A percentile compares a stretch with the other conserved stretches of the same genome.
Conservation (phyloP, 2,797 vertebrate genomes). For the Bryconaethiops microstoma region DNA sequence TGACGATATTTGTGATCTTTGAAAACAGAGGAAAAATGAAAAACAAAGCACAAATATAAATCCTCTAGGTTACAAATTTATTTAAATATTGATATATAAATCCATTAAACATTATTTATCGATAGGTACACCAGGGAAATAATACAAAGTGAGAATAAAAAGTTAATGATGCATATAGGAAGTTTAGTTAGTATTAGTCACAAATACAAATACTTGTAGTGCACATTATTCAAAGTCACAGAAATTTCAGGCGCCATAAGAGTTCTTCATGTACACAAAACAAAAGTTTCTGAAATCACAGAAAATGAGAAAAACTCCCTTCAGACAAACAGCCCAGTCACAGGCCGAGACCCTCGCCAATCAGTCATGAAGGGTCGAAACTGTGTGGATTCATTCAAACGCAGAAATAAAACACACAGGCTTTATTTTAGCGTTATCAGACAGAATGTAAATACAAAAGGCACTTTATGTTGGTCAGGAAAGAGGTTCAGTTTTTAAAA, state of each 20-base stretch:
- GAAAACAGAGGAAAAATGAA: background rate
- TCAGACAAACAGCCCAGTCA: background rate
- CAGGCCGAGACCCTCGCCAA: background rate
- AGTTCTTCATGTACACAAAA: slow-evolving; percentile 27
- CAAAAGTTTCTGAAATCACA: background rate
- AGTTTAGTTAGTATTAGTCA: slow-evolving; percentile 14
- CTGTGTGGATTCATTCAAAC: background rate
- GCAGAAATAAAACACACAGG: background rate
- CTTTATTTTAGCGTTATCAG: background rate
- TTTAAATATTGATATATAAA: slow-evolving; percentile 58
- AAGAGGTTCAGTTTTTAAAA: slow-evolving; percentile 11
- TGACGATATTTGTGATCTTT: no score
- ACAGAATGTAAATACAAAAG: slow-evolving; percentile 66
- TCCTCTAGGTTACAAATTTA: slow-evolving; percentile 22
- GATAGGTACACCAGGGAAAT: slow-evolving; percentile 36
- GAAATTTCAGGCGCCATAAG: background rate
- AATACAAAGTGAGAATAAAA: slow-evolving; percentile 58
- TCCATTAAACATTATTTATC: slow-evolving; percentile 38
- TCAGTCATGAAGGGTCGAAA: background rate
- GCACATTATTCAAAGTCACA: slow-evolving; percentile 44
- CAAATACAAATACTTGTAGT: slow-evolving; percentile 44
- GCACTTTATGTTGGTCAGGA: slow-evolving; percentile 74
- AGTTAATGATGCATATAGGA: slow-evolving; percentile 46
- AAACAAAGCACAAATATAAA: background rate
- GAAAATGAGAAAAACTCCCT: background rate